phyloP scores from a whole-genome alignment of 1,140 invertebrate genomes.

The Andricus grossulariae region DNA sequence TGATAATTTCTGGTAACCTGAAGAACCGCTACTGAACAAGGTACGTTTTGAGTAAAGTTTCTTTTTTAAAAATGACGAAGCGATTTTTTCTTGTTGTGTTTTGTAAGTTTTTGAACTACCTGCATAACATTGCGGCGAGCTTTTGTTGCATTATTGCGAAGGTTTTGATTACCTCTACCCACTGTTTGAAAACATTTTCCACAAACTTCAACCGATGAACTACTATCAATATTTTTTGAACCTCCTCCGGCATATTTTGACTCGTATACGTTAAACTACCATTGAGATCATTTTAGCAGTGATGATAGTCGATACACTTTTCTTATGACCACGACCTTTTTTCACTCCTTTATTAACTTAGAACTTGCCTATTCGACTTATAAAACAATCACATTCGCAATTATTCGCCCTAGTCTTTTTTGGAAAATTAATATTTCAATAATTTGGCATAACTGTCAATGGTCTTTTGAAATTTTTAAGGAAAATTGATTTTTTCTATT shows the following conservation, averaged over 20 bases:
- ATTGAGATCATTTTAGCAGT: background rate
- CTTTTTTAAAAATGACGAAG: background rate
- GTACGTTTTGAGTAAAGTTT: background rate
- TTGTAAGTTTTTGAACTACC: background rate
- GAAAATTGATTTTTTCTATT: no score
- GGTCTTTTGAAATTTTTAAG: no score
- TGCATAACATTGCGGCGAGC: background rate
- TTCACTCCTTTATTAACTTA: background rate
- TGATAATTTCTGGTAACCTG: background rate
- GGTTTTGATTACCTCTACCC: background rate
- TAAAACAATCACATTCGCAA: background rate
- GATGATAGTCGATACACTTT: background rate
- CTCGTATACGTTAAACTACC: no score
- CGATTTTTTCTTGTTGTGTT: background rate
- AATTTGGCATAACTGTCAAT: no score
- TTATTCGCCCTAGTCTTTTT: background rate
- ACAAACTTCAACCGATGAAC: background rate
- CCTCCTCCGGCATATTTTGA: background rate
- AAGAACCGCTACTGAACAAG: no score
- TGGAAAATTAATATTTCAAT: no score
- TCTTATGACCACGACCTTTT: slow-evolving; percentile 18
- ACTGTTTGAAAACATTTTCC: background rate
- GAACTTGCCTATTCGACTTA: no score
- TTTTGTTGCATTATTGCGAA: background rate
- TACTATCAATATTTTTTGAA: background rate